phyloP scores from a whole-genome alignment of 2,113 vertebrate genomes.

The Jaculus jaculus region DNA sequence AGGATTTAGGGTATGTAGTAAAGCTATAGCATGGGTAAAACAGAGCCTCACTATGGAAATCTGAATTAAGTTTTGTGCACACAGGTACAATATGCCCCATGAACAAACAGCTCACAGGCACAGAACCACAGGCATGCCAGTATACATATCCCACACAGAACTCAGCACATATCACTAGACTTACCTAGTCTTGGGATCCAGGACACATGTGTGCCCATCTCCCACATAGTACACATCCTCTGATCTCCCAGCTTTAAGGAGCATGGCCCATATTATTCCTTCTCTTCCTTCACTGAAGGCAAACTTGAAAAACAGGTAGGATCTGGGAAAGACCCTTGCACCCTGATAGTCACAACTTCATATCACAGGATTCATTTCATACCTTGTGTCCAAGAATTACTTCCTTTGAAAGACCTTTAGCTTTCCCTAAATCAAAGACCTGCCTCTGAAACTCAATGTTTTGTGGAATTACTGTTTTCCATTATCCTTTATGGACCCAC shows the following conservation, averaged over 20 bases:
- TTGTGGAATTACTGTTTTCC: not conserved
- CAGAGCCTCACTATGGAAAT: not conserved
- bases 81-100: not conserved
- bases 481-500: not conserved
- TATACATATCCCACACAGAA: not conserved
- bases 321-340: not conserved
- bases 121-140: not conserved
- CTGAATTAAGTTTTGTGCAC: not conserved
- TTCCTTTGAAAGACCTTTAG: not conserved
- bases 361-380: not conserved
- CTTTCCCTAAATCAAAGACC: not conserved
- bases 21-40: not conserved
- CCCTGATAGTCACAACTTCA: not conserved
- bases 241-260: not conserved
- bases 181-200: not conserved
- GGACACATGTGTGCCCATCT: not conserved
- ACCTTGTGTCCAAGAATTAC: too few relatives aligned
- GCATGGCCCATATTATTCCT: not conserved
- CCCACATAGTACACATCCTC: not conserved
- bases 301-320: not conserved
- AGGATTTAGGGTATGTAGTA: not conserved
- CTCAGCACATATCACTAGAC: not conserved
- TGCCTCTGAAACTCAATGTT: rapidly evolving
- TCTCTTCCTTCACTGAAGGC: not conserved
- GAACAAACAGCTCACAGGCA: not conserved